phyloP scores from a whole-genome alignment of 2,888 invertebrate genomes.

The Drosophila demipolita region DNA sequence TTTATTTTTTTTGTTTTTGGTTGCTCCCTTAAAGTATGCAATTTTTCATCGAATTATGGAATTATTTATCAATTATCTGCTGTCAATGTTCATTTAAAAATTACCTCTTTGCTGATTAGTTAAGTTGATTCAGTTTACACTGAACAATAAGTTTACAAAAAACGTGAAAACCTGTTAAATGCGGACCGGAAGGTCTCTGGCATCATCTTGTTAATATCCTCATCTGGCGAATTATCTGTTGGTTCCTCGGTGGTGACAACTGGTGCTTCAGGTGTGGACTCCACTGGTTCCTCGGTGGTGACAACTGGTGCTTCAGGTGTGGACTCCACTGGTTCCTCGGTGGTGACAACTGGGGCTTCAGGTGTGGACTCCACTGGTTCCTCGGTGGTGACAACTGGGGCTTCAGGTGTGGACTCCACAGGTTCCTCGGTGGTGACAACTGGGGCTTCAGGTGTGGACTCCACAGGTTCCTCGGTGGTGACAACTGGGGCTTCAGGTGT shows the following conservation, averaged over 20 bases:
- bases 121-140: neutral
- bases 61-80: constrained; percentile 7
- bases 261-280: neutral
- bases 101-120: neutral
- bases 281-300: neutral
- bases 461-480: constrained; percentile 1
- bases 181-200: neutral
- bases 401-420: neutral
- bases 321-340: neutral
- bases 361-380: constrained; percentile 2
- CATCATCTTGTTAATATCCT: constrained; percentile 10
- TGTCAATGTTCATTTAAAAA: constrained; percentile 6
- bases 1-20: constrained; percentile 4
- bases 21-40: constrained; percentile 46
- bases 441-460: constrained; percentile 1
- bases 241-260: neutral
- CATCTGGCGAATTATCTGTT: constrained; percentile 7
- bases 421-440: neutral
- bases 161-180: constrained; percentile 11
- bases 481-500: constrained; percentile 13
- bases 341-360: neutral
- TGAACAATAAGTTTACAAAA: constrained; percentile 19
- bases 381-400: constrained; percentile 4
- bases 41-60: neutral
- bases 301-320: constrained; percentile 3